Evolutionary conservation across 2,888 invertebrate species (phyloP).

Genomic region (Eupithecia vulgata): DNA sequence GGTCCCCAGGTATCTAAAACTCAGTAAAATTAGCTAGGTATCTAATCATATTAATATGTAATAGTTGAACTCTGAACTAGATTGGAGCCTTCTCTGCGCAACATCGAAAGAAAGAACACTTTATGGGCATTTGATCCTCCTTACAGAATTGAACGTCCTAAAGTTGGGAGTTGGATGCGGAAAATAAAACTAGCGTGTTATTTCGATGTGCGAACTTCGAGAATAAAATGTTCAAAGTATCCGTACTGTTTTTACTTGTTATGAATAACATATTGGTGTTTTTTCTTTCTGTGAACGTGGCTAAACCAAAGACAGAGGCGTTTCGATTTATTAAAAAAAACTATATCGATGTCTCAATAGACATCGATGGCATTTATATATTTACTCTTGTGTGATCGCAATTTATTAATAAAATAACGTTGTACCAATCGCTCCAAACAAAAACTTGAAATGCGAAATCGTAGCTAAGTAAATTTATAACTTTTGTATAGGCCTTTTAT

Average conservation of each 20-base stretch:
- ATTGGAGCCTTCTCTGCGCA: not conserved
- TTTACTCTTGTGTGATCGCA: too few relatives aligned
- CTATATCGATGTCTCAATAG: not conserved
- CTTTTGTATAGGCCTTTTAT: not conserved
- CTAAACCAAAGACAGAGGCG: not conserved
- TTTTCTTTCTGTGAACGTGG: slow-evolving; percentile 11
- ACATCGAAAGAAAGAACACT: not conserved
- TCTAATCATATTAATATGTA: not conserved
- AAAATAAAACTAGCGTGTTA: slow-evolving; percentile 40
- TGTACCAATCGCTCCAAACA: not conserved
- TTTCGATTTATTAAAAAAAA: not conserved
- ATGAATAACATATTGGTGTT: slow-evolving; percentile 43
- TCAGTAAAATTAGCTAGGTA: not conserved
- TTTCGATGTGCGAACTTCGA: slow-evolving; percentile 41
- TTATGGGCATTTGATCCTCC: slow-evolving; percentile 1
- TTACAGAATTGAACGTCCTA: slow-evolving; percentile 2
- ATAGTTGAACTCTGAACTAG: not conserved
- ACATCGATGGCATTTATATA: too few relatives aligned
- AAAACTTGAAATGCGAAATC: not conserved
- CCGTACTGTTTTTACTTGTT: slow-evolving; percentile 36
- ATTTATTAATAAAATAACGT: too few relatives aligned
- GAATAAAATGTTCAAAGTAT: slow-evolving; percentile 42
- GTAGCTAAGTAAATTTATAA: not conserved
- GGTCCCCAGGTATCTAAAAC: not conserved
- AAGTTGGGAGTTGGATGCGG: not conserved